Evolutionary conservation across 2,797 vertebrate genomes (phyloP), one percentile per base, ranked within the genome.

Genomic region (Chanos chanos): DNA sequence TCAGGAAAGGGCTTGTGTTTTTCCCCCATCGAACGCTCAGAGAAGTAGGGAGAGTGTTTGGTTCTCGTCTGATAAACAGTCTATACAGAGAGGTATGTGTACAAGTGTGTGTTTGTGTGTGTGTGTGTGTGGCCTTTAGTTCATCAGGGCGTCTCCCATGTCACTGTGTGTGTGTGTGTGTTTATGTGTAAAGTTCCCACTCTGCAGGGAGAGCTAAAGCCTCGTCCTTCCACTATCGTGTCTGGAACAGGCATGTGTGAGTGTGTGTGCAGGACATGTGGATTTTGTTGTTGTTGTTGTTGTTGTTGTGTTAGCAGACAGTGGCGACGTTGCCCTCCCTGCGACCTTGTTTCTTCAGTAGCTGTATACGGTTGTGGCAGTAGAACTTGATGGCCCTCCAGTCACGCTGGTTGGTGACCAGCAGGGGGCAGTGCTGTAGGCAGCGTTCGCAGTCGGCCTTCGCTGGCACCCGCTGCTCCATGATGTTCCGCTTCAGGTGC

Each of bases 381-480:
- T 91, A 91, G 71, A 91, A 91, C 77, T 91, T 91, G 77, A 91
- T 90, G 1, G 90, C 80, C 50, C 89, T 78, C 90, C 90, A 91
- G 85, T 91, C 88, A 8, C 90, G 81, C 61, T 89, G 86, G 76
- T 91, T 91, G 80, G 83, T 85, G 66, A 86, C 89, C 67, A 91
- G 79, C 68, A 91, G 75, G 3, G 90, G 90, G 72, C 89, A 91
- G 73, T 85, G 88, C 73, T 90, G 86, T 16, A 91, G 76, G 71
- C 89, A 90, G 45, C 88, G 87, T 74, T 90, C 90, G 2, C 90
- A 91, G 80, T 91, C 90, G 0, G 90, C 90, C 75, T 91, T 91
- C 0, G 90, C 90, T 0, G 90, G 90, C 9, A 91, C 90, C 0
- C 89, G 87, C 64, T 90, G 79, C 22, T 90, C 88, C 61, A 86